Conservation (phyloP, 1,140 invertebrate genomes). For the Hirudo medicinalis region DNA sequence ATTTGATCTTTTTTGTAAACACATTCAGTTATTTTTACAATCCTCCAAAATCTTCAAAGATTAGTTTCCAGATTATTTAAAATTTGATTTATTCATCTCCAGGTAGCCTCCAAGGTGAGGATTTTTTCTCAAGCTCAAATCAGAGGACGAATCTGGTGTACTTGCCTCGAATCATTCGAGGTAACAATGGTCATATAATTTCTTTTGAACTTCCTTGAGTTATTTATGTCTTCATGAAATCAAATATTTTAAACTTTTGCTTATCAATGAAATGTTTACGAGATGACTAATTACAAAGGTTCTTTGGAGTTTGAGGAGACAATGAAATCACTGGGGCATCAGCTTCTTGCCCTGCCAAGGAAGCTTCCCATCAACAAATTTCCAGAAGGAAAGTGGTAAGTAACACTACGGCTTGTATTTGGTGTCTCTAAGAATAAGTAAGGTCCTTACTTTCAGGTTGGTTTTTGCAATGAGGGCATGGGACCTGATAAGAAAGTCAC, state of each 20-base stretch:
- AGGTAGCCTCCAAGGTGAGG: too few species aligned
- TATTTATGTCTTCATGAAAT: not conserved
- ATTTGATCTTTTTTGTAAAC: not conserved
- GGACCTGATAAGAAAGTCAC: slow-evolving; percentile 11
- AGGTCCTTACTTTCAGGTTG: not conserved
- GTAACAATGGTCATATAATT: not conserved
- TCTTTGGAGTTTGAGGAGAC: slow-evolving; percentile 2
- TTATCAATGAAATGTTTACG: not conserved
- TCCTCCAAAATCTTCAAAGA: too few species aligned
- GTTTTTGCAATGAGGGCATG: slow-evolving; percentile 1
- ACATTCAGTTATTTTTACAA: not conserved
- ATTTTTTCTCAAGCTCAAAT: not conserved
- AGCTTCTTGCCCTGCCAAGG: not conserved
- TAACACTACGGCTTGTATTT: not conserved
- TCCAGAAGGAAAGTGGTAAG: not conserved
- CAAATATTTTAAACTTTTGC: not conserved
- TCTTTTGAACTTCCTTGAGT: not conserved
- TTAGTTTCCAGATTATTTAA: too few species aligned
- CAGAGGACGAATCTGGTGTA: not conserved
- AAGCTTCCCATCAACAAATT: slow-evolving; percentile 2
- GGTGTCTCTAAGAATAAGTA: not conserved
- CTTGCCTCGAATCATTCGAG: not conserved
- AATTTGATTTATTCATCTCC: too few species aligned
- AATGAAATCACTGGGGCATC: not conserved
- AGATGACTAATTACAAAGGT: not conserved